Conservation (phyloP, 2,113 vertebrate species). For the Numida meleagris region DNA sequence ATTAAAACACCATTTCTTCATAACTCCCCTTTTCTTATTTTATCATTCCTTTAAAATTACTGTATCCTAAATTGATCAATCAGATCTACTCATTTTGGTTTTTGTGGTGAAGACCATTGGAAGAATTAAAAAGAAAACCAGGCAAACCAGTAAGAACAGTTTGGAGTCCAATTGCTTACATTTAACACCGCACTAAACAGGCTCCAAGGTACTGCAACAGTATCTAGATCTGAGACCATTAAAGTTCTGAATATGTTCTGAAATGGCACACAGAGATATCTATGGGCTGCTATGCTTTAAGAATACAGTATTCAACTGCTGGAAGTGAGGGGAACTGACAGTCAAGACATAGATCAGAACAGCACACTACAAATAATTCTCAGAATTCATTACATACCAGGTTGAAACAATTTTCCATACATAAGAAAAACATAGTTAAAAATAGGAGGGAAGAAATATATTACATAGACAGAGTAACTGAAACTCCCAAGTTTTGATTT, state of each 20-base stretch:
- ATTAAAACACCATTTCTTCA: not conserved
- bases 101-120: not conserved
- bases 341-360: not conserved
- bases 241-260: not conserved
- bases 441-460: slow-evolving; percentile 4
- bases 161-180: not conserved
- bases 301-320: not conserved
- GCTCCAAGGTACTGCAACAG: not conserved
- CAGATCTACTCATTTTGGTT: not conserved
- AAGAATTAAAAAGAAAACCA: not conserved
- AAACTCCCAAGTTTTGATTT: not conserved
- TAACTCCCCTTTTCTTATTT: not conserved
- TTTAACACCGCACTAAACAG: not conserved
- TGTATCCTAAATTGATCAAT: not conserved
- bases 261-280: not conserved
- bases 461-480: slow-evolving; percentile 14
- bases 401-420: not conserved
- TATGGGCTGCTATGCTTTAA: not conserved
- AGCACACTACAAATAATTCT: not conserved
- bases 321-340: not conserved
- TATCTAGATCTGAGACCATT: not conserved
- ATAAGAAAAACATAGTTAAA: not conserved
- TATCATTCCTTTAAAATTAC: not conserved
- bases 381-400: not conserved
- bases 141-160: not conserved